A percentile compares a stretch with the other conserved stretches of the same genome.
Evolutionary conservation across 1,140 invertebrate genomes (phyloP).

Genomic region (Parapsyche elsis): DNA sequence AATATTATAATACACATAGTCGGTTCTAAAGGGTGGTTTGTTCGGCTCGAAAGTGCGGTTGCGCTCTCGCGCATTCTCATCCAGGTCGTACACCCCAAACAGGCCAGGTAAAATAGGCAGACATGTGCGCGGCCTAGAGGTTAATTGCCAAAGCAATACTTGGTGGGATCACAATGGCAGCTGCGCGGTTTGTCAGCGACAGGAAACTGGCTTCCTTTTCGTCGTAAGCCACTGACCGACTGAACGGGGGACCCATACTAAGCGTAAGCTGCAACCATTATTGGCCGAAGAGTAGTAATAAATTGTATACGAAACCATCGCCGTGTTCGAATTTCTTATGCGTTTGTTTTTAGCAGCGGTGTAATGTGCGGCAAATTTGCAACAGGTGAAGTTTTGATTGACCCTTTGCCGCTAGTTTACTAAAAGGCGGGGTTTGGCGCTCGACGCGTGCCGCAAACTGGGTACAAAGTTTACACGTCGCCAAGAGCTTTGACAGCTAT

Average conservation of each 20-base stretch:
- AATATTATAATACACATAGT: no score
- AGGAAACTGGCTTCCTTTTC: conserved; percentile 38
- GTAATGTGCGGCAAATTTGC: neutral
- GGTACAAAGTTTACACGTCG: no score
- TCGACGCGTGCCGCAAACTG: no score
- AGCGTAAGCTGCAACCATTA: neutral
- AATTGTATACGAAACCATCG: no score
- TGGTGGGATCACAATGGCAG: conserved; percentile 34
- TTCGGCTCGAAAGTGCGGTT: no score
- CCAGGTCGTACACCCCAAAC: neutral
- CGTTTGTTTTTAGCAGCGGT: no score
- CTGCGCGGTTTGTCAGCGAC: conserved; percentile 28
- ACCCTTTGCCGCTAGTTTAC: no score
- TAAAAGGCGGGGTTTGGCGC: no score
- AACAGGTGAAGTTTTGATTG: neutral
- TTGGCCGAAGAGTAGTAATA: no score
- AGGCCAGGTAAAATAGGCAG: neutral
- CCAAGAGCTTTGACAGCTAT: no score
- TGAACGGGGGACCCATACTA: conserved; percentile 14
- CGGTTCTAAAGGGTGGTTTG: no score
- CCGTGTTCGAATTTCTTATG: no score
- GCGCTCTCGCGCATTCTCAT: neutral
- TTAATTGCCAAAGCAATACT: conserved; percentile 33
- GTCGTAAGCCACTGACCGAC: conserved; percentile 30
- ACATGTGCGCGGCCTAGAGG: conserved; percentile 8